Evolutionary conservation across 2,888 invertebrate genomes (phyloP).

Genomic region (Xanthorhoe designata): DNA sequence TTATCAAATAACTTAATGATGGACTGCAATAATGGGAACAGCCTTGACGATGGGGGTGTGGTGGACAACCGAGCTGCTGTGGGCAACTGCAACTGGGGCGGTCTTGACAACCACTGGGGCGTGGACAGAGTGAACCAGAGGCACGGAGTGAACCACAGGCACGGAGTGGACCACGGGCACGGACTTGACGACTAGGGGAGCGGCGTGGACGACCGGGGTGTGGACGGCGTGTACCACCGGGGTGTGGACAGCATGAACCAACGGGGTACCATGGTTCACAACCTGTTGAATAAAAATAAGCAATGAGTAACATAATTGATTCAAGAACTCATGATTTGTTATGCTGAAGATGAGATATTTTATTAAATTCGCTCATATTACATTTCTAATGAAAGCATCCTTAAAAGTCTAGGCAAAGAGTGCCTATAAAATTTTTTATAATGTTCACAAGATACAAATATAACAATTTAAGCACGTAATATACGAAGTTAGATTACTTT

Average conservation of each 20-base stretch:
- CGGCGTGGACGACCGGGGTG: conserved; percentile 58
- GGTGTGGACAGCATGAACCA: conserved; percentile 53
- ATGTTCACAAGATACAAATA: too few relatives aligned
- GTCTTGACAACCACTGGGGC: conserved; percentile 72
- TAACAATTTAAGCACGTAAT: neutral
- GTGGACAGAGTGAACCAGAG: conserved; percentile 48
- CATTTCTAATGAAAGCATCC: too few relatives aligned
- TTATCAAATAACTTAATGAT: conserved; percentile 56
- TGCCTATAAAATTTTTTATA: too few relatives aligned
- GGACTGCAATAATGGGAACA: conserved; percentile 70
- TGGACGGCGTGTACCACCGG: conserved; percentile 47
- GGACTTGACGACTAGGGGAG: conserved; percentile 42
- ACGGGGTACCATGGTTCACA: conserved; percentile 74
- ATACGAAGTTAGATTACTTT: neutral
- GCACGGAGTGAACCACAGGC: conserved; percentile 58
- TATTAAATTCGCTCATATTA: too few relatives aligned
- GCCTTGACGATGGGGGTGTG: conserved; percentile 69
- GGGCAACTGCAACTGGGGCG: conserved; percentile 68
- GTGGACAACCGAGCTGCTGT: conserved; percentile 75
- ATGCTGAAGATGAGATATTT: too few relatives aligned
- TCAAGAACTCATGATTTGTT: neutral
- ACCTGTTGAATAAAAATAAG: conserved; percentile 40
- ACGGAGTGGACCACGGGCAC: conserved; percentile 66
- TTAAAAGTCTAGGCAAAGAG: too few relatives aligned
- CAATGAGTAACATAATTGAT: neutral